These are phyloP conservation scores for Sus cebifrons DNA, from an alignment of 2,797 vertebrate genomes.

Conservation along the genomic window DNA sequence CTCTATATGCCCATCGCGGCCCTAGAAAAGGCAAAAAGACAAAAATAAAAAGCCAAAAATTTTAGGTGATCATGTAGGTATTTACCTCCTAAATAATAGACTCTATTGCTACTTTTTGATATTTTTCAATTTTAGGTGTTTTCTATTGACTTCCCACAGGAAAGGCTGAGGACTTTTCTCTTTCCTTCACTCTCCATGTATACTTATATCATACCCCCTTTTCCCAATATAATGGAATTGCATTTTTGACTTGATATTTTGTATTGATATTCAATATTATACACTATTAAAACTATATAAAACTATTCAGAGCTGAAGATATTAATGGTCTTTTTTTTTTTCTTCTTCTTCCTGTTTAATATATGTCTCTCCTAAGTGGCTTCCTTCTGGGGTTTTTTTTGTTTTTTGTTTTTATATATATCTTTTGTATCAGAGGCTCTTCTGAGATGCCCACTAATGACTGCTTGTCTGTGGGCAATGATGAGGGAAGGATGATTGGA, in stretches of 20 bases:
- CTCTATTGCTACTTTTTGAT: background rate
- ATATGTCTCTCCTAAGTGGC: background rate
- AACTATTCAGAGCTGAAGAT: background rate
- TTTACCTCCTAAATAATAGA: background rate
- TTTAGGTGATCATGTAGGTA: background rate
- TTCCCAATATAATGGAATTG: background rate
- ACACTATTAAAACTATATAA: background rate
- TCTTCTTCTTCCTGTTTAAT: background rate
- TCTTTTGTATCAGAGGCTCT: background rate
- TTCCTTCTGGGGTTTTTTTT: background rate
- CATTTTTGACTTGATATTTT: conserved; percentile 12
- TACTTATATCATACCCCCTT: background rate
- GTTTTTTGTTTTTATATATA: background rate
- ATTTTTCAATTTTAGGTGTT: background rate
- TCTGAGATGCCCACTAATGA: background rate
- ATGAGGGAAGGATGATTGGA: background rate
- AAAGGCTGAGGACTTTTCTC: background rate
- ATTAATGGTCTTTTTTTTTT: background rate
- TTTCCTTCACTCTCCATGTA: background rate
- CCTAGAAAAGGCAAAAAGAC: too few relatives aligned
- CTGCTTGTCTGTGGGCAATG: fast-evolving
- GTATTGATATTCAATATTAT: background rate
- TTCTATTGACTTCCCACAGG: background rate
- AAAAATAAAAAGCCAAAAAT: background rate
- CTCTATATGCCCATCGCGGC: too few relatives aligned